phyloP scores from a whole-genome alignment of 1,140 invertebrate genomes.

The Globodera ellingtonae region DNA sequence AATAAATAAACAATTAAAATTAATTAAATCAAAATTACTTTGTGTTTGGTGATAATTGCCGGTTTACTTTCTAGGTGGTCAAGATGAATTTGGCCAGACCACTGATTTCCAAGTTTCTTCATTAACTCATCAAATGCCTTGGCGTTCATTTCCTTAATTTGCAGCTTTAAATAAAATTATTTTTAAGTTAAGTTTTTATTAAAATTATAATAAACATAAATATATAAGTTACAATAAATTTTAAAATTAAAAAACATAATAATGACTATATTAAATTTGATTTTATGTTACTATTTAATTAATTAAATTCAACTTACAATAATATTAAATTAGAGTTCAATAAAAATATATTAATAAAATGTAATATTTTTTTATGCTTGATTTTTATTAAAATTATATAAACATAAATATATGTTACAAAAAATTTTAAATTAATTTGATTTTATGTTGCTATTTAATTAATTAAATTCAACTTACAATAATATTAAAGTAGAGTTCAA shows the following conservation, averaged over 20 bases:
- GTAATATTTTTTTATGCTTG: no score
- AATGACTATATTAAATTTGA: no score
- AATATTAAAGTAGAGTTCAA: no score
- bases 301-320: no score
- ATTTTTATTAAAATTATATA: no score
- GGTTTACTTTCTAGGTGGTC: not conserved
- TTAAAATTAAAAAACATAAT: constrained; percentile 6
- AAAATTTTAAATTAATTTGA: no score
- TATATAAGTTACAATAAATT: constrained; percentile 4
- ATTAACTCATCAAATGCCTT: constrained; percentile 4
- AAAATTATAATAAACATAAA: not conserved
- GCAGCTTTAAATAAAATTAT: constrained; percentile 25
- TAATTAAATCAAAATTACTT: not conserved
- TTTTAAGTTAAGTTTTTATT: constrained; percentile 11
- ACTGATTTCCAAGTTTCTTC: constrained; percentile 9
- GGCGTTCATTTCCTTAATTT: constrained; percentile 2
- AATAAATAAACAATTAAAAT: not conserved
- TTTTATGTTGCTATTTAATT: no score
- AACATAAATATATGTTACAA: no score
- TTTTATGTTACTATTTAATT: no score
- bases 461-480: no score
- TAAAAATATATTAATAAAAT: no score
- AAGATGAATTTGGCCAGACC: constrained; percentile 7
- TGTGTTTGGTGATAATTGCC: constrained; percentile 2
- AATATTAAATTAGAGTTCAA: no score